Conservation (phyloP, 2,113 vertebrate genomes). For the Lonchura striata region DNA sequence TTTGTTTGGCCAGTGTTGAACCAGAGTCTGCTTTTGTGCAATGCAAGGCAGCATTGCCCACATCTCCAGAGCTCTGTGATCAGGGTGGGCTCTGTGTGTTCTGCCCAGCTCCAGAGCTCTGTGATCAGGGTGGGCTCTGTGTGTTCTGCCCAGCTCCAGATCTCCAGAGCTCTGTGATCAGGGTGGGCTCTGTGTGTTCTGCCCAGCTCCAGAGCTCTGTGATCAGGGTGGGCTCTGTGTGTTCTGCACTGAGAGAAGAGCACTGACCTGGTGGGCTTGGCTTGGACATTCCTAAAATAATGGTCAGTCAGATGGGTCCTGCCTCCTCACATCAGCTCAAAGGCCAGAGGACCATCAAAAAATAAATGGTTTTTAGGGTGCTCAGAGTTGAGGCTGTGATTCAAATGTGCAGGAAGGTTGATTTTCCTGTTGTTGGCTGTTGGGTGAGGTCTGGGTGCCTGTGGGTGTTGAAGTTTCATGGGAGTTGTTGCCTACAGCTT, state of each 20-base stretch:
- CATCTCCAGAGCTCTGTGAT: background rate
- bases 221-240: background rate
- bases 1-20: background rate
- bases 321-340: background rate
- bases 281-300: background rate
- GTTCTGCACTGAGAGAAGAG: background rate
- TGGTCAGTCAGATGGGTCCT: background rate
- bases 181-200: background rate
- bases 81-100: background rate
- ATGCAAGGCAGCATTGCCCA: accelerated
- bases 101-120: background rate
- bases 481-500: background rate
- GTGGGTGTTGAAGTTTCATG: background rate
- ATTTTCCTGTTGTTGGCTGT: background rate
- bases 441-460: background rate
- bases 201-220: background rate
- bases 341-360: background rate
- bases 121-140: background rate
- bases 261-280: background rate
- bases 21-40: background rate
- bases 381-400: background rate
- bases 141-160: background rate
- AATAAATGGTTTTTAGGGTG: accelerated
- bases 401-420: background rate
- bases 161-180: background rate